phyloP scores from a whole-genome alignment of 2,113 vertebrate genomes.

The Zosterops hypoxanthus region DNA sequence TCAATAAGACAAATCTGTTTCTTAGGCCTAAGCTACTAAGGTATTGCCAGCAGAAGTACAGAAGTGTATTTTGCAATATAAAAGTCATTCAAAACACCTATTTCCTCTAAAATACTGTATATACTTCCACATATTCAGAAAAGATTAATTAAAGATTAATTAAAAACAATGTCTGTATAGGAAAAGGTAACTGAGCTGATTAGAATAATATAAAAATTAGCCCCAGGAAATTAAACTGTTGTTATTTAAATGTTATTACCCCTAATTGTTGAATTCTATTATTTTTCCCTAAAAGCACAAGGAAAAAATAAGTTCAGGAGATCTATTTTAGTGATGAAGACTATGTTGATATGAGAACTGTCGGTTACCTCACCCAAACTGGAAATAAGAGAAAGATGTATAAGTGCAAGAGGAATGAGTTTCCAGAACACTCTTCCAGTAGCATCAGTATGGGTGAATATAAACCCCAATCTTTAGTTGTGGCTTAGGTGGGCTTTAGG shows the following conservation, averaged over 20 bases:
- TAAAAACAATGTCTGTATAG: neutral
- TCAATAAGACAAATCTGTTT: neutral
- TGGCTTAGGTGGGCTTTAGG: neutral
- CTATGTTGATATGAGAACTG: neutral
- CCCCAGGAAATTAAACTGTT: neutral
- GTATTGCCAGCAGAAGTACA: neutral
- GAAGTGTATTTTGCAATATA: neutral
- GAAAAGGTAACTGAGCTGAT: neutral
- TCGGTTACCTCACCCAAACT: neutral
- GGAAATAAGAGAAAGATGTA: neutral
- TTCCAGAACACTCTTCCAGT: neutral
- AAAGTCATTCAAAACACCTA: neutral
- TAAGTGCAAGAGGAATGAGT: neutral
- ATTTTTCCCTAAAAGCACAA: neutral
- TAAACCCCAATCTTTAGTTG: neutral
- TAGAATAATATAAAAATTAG: neutral
- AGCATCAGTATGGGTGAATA: neutral
- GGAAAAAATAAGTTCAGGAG: neutral
- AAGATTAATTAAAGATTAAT: neutral
- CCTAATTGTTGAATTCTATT: neutral
- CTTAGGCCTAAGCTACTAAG: neutral
- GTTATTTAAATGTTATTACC: neutral
- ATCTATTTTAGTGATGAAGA: neutral
- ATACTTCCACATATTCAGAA: neutral
- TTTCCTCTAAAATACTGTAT: neutral